Conservation (phyloP, 2,797 vertebrate genomes). For the Luscinia megarhynchos region DNA sequence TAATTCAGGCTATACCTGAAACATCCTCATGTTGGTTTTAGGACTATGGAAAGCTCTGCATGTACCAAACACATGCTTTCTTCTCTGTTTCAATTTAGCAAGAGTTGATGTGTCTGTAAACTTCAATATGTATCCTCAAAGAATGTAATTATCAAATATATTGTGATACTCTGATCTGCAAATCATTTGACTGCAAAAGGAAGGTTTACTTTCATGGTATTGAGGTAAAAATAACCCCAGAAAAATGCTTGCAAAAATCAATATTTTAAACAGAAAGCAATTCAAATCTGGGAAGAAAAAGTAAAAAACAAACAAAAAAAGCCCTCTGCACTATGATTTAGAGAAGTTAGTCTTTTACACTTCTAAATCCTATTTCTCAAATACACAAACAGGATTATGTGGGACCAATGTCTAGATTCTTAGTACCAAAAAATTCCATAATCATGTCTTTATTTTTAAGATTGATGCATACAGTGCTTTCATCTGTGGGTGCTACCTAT, state of each 20-base stretch:
- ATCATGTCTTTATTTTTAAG: slow-evolving; percentile 10
- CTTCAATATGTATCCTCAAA: background rate
- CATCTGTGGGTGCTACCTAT: slow-evolving; percentile 36
- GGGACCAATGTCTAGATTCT: background rate
- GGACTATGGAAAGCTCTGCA: background rate
- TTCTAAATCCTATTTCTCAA: background rate
- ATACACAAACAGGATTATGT: background rate
- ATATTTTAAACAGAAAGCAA: background rate
- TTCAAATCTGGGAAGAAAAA: rapidly evolving
- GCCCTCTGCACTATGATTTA: background rate
- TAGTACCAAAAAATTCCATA: background rate
- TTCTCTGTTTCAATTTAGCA: background rate
- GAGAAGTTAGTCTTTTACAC: background rate
- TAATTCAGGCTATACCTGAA: background rate
- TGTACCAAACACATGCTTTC: background rate
- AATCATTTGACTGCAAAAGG: background rate
- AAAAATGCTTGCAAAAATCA: background rate
- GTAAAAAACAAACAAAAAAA: background rate
- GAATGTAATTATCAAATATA: background rate
- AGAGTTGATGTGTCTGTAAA: background rate
- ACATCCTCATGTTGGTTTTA: background rate
- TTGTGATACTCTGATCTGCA: background rate
- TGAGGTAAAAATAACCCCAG: background rate
- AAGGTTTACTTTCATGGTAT: background rate
- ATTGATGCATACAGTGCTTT: background rate